These are phyloP conservation scores for Endomychus coccineus DNA, from an alignment of 2,888 invertebrate genomes.

Conservation along the genomic window DNA sequence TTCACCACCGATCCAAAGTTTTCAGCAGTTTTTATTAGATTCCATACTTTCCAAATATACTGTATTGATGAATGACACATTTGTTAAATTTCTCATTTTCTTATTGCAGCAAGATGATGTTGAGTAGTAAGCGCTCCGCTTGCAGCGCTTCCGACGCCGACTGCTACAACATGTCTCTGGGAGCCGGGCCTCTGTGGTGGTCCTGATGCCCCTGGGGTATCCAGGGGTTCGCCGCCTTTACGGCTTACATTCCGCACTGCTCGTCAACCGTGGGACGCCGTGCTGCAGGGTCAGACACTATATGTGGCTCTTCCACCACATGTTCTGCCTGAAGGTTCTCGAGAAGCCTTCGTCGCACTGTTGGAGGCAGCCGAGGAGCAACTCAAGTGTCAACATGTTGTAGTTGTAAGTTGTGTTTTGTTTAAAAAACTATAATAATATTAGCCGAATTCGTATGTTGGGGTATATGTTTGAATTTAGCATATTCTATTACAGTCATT, in stretches of 20 bases:
- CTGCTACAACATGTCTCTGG: slow-evolving; percentile 82
- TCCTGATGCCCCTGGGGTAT: slow-evolving; percentile 98
- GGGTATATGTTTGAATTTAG: too few relatives aligned
- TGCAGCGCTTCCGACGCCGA: slow-evolving; percentile 64
- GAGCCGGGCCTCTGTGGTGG: slow-evolving; percentile 99
- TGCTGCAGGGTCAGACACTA: slow-evolving; percentile 61
- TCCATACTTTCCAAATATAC: too few relatives aligned
- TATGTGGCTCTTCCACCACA: slow-evolving; percentile 85
- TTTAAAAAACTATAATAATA: too few relatives aligned
- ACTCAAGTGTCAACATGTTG: slow-evolving; percentile 71
- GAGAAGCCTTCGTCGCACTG: slow-evolving; percentile 89
- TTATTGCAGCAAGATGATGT: slow-evolving; percentile 29
- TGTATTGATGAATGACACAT: too few relatives aligned
- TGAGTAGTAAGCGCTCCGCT: slow-evolving; percentile 57
- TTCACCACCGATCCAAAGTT: too few relatives aligned
- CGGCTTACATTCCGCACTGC: slow-evolving; percentile 45
- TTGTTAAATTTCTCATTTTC: too few relatives aligned
- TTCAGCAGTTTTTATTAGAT: too few relatives aligned
- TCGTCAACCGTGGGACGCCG: slow-evolving; percentile 43
- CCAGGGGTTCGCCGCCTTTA: slow-evolving; percentile 44
- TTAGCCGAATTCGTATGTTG: background rate
- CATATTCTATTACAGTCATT: too few relatives aligned
- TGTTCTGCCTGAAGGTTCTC: slow-evolving; percentile 83
- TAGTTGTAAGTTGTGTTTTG: slow-evolving; percentile 50
- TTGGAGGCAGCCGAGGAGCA: slow-evolving; percentile 94